Base-by-base conservation (phyloP, 1,140 invertebrate genomes). In the Hyposmocoma kahamanoa region DNA sequence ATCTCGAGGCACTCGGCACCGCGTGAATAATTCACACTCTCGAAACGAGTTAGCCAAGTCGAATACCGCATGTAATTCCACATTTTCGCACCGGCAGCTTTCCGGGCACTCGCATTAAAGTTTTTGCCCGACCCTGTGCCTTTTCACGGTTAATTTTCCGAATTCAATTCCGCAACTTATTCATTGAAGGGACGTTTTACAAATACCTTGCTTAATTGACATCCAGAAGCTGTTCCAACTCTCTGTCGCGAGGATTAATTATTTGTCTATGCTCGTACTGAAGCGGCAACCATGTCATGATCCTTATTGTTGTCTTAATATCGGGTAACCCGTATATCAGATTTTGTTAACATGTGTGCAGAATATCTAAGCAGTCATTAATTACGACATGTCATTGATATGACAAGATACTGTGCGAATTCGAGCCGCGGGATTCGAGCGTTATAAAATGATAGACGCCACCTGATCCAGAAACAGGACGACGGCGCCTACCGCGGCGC, bases 11-110 rank as follows among this genome's bases (percentile, higher is more conserved):
- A 62, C 65, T 68, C 62, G 59, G 49, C 58, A 44, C 55, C 55
- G 62, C 68, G 68, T 76, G 67, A 79, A 82, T 79, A 72, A 76
- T 75, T 76, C 63, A 65, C 61, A 53, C 56, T 61, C 56, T 49
- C 57, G 54, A 59, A 67, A 60, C 66, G 64, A 69, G 63, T 74
- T 53, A 61, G 51, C 67, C 60, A 57, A 64, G 59, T 67, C 67
- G 63, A 58, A 77, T 72, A 56, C 70, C 75, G 61, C 62, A 66
- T 73, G 70, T 78, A 77, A 77, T 78, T 77, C 66, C 61, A 63
- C 68, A 72, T 77, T 79, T 76, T 79, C 67, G 66, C 70, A 67
- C 63, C 63, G 55, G 60, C 62, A 56, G 56, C 42, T 67, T 63
- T 53, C 59, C 51, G 55, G 61, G 59, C 59, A 75, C n/a, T n/a